phyloP scores from a whole-genome alignment of 1,140 invertebrate genomes.

The Antheraea pernyi region DNA sequence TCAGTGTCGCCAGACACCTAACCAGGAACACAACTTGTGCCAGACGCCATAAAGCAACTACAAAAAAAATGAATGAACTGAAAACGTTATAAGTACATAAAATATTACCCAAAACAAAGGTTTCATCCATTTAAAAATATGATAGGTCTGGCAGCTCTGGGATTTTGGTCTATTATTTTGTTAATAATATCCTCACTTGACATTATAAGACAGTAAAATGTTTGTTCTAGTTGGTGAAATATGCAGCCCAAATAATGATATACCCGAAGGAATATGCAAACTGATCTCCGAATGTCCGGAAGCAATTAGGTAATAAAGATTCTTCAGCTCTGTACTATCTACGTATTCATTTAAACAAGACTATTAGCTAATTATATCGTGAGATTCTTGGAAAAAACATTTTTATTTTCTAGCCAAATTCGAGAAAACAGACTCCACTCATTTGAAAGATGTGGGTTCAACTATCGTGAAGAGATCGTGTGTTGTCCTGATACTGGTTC shows the following conservation, averaged over 20 bases:
- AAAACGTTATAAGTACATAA: too few relatives aligned
- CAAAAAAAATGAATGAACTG: too few relatives aligned
- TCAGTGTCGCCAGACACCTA: too few relatives aligned
- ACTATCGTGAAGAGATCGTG: constrained; percentile 17
- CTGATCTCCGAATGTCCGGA: constrained; percentile 16
- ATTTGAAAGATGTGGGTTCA: constrained; percentile 25
- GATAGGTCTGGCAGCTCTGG: too few relatives aligned
- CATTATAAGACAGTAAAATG: not conserved
- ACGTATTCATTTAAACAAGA: not conserved
- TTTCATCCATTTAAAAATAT: too few relatives aligned
- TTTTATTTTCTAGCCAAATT: constrained; percentile 18
- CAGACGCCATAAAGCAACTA: too few relatives aligned
- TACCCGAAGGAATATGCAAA: constrained; percentile 14
- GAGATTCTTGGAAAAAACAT: not conserved
- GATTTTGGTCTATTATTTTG: too few relatives aligned
- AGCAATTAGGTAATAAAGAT: constrained; percentile 14
- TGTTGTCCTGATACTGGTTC: constrained; percentile 20
- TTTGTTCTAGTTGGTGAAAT: constrained; percentile 15
- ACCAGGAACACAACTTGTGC: too few relatives aligned
- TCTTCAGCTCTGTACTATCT: not conserved
- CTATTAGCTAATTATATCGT: not conserved
- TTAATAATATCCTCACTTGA: not conserved
- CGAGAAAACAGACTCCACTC: constrained; percentile 18
- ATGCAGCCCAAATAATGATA: constrained; percentile 12
- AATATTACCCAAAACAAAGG: too few relatives aligned